Evolutionary conservation across 2,888 invertebrate genomes (phyloP).

Genomic region (Formica aserva): DNA sequence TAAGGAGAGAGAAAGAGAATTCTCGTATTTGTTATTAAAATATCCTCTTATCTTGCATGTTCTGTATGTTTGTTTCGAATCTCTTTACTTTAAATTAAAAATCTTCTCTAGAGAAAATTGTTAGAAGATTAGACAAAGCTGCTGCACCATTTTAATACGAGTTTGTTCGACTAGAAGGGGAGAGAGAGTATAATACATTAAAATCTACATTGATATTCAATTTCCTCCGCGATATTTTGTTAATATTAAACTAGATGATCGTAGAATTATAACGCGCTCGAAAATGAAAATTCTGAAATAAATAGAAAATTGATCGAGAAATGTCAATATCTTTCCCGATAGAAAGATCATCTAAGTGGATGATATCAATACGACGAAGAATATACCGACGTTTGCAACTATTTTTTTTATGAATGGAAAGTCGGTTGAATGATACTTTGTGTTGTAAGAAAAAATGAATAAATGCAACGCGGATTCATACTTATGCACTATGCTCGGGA

Average conservation of each 20-base stretch:
- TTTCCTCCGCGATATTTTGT: slow-evolving; percentile 10
- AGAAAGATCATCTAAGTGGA: slow-evolving; percentile 46
- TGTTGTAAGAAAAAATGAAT: slow-evolving; percentile 5
- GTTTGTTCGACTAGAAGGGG: slow-evolving; percentile 1
- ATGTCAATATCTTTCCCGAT: background rate
- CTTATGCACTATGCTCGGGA: slow-evolving; percentile 63
- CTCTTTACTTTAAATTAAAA: slow-evolving; percentile 26
- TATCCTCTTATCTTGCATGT: slow-evolving; percentile 57
- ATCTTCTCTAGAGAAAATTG: slow-evolving; percentile 15
- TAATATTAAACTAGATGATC: slow-evolving; percentile 6
- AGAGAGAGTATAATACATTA: slow-evolving; percentile 33
- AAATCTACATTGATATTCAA: slow-evolving; percentile 38
- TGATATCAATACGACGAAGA: background rate
- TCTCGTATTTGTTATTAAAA: slow-evolving; percentile 64
- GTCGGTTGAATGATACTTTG: background rate
- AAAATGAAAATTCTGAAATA: slow-evolving; percentile 6
- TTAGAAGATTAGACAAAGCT: slow-evolving; percentile 9
- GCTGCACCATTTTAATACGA: slow-evolving; percentile 21
- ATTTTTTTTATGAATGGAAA: background rate
- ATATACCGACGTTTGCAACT: background rate
- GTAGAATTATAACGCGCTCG: slow-evolving; percentile 17
- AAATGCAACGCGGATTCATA: slow-evolving; percentile 45
- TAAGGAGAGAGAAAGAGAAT: slow-evolving; percentile 1
- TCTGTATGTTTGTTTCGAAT: slow-evolving; percentile 17
- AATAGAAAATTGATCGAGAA: background rate